Evolutionary conservation across 2,888 invertebrate species (phyloP), one percentile per base, ranked within the genome.

Genomic region (Gisinianus flammeolus): DNA sequence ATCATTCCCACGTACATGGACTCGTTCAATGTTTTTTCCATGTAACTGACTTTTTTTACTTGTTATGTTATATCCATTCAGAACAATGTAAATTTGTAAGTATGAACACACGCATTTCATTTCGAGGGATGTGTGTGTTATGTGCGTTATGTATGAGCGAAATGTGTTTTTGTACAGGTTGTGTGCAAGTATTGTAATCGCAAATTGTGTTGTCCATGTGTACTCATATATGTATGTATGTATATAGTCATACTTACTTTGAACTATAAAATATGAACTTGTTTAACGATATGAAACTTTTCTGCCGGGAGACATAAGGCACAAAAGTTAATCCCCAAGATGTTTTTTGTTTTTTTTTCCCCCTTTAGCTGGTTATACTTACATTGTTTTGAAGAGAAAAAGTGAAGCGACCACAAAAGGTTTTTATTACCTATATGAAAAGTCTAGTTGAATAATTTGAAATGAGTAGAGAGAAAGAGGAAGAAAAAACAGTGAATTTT

Each of bases 371-470:
- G 26, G 0, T 10, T 26, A 19, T 28, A 26, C 28, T 28, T 2
- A 28, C 8, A 64, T 6, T 28, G 64, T 24, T 64, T 12, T 64
- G 62, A 69, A 22, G 24, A 22, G 24, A 69, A 44, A 69, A 69
- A n/a, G 44, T 44, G 24, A 69, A 44, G 68, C 6, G 68, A 31
- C 33, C 44, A 69, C 68, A 69, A 69, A 67, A 67, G 67, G 8
- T 69, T 69, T 69, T 69, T 33, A 69, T 69, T 35, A 69, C 67
- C 30, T 31, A 33, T n/a, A n/a, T 67, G 30, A 67, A 67, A 67
- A 33, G 67, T 67, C 24, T 62, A 26, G 54, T 54, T 54, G 54
- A 54, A 16, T 54, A 54, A 54, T n/a, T 54, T 54, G 54, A 54
- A 54, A 54, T n/a, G 54, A 16, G 44, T 10, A 10, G n/a, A 54